Evolutionary conservation across 2,113 vertebrate genomes (phyloP).

Genomic region (Hippolais icterina): DNA sequence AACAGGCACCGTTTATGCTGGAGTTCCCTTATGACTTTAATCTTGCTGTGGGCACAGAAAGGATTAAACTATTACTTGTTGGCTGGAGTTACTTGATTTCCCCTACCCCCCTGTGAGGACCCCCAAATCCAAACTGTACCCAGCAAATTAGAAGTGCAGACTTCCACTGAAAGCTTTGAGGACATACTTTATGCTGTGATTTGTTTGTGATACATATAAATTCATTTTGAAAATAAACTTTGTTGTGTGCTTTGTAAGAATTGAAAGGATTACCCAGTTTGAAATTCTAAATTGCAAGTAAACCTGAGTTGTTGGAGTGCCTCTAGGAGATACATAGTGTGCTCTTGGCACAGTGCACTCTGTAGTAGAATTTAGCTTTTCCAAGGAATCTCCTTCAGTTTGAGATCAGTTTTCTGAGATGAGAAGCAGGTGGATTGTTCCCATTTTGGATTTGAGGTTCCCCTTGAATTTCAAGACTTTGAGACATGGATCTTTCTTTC

Average conservation of each 20-base stretch:
- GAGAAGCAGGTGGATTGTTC: background rate
- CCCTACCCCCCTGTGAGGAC: background rate
- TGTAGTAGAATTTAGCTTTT: background rate
- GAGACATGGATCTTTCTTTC: background rate
- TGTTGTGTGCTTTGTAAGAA: background rate
- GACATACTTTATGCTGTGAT: background rate
- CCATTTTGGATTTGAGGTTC: background rate
- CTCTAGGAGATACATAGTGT: background rate
- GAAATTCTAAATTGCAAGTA: background rate
- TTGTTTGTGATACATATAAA: background rate
- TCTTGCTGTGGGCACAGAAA: conserved; percentile 25
- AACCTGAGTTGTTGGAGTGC: background rate
- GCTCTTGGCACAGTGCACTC: background rate
- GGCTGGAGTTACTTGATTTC: conserved; percentile 13
- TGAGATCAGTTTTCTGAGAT: background rate
- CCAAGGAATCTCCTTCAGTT: background rate
- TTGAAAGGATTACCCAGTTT: background rate
- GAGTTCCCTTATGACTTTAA: conserved; percentile 21
- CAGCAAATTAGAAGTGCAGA: background rate
- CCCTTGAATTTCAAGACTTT: background rate
- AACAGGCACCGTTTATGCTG: background rate
- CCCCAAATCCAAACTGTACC: background rate
- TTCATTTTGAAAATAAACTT: background rate
- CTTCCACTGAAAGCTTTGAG: background rate
- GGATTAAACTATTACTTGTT: conserved; percentile 37